Evolutionary conservation across 2,888 invertebrate genomes (phyloP).

Genomic region (Polymixis flavicincta): DNA sequence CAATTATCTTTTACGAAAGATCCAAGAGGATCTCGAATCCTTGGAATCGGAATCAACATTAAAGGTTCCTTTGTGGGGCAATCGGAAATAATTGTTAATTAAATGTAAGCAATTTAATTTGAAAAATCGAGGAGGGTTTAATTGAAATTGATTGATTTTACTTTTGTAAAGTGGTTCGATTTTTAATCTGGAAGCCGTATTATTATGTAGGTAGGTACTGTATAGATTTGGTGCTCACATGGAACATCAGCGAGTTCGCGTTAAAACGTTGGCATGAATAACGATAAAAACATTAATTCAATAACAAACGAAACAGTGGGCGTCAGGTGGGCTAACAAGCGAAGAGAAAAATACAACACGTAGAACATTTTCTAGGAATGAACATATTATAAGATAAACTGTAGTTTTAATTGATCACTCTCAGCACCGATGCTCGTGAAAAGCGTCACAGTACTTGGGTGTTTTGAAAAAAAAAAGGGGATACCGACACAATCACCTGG

Average conservation of each 20-base stretch:
- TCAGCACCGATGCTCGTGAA: no score
- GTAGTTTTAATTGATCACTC: no score
- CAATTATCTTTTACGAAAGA: constrained; percentile 63
- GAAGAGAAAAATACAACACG: no score
- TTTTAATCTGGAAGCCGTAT: background rate
- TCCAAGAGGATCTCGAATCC: constrained; percentile 37
- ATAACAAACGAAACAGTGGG: no score
- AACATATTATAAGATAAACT: no score
- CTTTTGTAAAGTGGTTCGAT: constrained; percentile 9
- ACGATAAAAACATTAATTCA: no score
- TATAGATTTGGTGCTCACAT: no score
- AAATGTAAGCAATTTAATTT: constrained; percentile 50
- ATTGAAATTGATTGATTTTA: constrained; percentile 30
- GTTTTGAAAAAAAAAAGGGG: background rate
- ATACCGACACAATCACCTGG: background rate
- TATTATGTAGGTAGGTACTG: background rate
- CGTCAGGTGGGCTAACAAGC: no score
- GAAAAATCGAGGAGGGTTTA: constrained; percentile 32
- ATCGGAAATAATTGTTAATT: constrained; percentile 52
- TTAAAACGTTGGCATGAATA: no score
- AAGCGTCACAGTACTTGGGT: no score
- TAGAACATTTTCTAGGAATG: no score
- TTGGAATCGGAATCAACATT: constrained; percentile 44
- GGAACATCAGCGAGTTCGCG: no score
- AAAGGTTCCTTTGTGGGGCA: constrained; percentile 45